Base-by-base conservation (phyloP, 2,113 vertebrate genomes). In the Prolemur simus region DNA sequence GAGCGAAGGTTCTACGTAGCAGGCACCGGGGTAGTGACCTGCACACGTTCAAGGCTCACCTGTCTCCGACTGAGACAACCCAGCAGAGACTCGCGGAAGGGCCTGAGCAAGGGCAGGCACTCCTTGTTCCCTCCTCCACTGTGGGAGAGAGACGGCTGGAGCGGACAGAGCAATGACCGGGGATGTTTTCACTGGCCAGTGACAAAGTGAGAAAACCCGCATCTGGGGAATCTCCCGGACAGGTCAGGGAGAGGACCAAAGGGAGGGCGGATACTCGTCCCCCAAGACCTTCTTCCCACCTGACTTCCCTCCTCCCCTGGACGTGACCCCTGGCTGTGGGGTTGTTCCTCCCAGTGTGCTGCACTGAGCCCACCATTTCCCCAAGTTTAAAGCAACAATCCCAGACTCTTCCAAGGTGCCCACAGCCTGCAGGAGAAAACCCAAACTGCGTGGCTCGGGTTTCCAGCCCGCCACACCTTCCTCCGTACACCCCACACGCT, bases 1-100 rank as follows among this genome's bases (percentile, higher is more conserved):
- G 47, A 21, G 47, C 0, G 2, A 12, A 69, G 39, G 32, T 5
- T 37, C 32, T 3, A 11, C 0, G n/a, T 0, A 2, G 10, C 37
- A 4, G 47, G 25, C 37, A 8, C 32, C 2, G 32, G 23, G 15
- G 0, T 15, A 32, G 73, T 20, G 18, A 60, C 66, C 5, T 4
- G 23, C 49, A 23, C 6, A 8, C 17, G 5, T 3, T 21, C 54
- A 29, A 34, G 52, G 52, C 29, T 47, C 8, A 8, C n/a, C 52
- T 5, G 8, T 37, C 37, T 17, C 8, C 13, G n/a, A 10, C 20
- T n/a, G 86, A 10, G 39, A 9, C 25, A 10, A 49, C 58, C 49
- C 12, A 18, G 6, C 17, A 15, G 32, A 29, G 73, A 21, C 23
- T 15, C 6, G 1, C 0, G 29, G 74, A 77, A 49, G 74, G 8